Evolutionary conservation across 2,888 invertebrate species (phyloP).

Genomic region (Patella ulyssiponensis): DNA sequence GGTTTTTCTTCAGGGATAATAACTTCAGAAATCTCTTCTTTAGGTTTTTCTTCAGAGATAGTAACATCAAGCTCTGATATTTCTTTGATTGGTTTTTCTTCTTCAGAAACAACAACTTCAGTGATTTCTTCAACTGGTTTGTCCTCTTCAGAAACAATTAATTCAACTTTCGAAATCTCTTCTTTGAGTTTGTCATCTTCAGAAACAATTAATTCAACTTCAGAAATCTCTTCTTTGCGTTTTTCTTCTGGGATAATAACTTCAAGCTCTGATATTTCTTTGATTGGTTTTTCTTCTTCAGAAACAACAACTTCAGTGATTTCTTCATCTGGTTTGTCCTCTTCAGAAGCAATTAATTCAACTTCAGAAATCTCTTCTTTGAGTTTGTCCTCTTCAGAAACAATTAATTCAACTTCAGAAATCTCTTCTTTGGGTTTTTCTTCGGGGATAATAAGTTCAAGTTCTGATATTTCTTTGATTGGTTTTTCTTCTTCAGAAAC

Average conservation of each 20-base stretch:
- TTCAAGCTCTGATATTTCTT: neutral
- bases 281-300: conserved; percentile 17
- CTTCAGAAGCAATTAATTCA: neutral
- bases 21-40: conserved; percentile 1
- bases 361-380: neutral
- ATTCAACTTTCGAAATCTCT: neutral
- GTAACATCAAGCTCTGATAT: neutral
- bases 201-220: neutral
- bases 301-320: neutral
- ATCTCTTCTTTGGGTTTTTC: conserved; percentile 18
- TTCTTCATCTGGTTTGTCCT: conserved; percentile 12
- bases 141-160: neutral
- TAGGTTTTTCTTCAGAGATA: neutral
- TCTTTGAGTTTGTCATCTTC: neutral
- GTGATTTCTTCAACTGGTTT: conserved; percentile 11
- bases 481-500: conserved; percentile 16
- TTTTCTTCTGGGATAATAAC: neutral
- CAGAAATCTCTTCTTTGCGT: neutral
- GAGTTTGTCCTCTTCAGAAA: neutral
- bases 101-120: conserved; percentile 2
- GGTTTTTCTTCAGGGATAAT: neutral
- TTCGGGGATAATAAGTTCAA: neutral
- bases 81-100: neutral
- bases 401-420: neutral
- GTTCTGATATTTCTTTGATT: neutral